These are phyloP conservation scores for Coregonus sp. DNA, from an alignment of 2,797 vertebrate genomes.

Conservation along the genomic window DNA sequence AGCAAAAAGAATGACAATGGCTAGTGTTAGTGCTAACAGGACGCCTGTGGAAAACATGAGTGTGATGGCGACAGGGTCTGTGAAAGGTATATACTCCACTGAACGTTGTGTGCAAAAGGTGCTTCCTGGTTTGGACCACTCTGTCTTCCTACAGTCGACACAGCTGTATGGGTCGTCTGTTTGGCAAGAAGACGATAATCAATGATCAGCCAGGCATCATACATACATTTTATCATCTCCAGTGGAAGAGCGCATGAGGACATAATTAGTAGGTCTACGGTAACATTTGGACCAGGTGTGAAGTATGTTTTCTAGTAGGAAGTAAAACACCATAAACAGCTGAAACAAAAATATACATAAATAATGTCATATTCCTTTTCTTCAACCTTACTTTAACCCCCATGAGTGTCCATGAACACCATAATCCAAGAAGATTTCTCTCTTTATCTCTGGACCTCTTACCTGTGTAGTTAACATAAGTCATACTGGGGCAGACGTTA, in stretches of 20 bases:
- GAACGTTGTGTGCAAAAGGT: slow-evolving; percentile 69
- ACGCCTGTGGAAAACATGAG: slow-evolving; percentile 54
- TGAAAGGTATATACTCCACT: slow-evolving; percentile 70
- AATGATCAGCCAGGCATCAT: background rate
- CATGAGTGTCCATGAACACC: background rate
- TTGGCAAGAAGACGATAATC: slow-evolving; percentile 8
- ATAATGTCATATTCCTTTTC: background rate
- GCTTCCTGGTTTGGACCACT: slow-evolving; percentile 78
- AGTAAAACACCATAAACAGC: background rate
- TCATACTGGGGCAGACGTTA: slow-evolving; percentile 58
- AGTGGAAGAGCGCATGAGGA: background rate
- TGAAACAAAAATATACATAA: background rate
- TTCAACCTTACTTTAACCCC: background rate
- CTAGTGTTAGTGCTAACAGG: slow-evolving; percentile 62
- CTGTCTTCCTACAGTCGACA: slow-evolving; percentile 59
- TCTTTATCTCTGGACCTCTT: slow-evolving; percentile 17
- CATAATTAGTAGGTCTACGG: background rate
- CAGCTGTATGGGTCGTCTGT: slow-evolving; percentile 62
- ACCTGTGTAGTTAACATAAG: slow-evolving; percentile 75
- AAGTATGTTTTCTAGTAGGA: background rate
- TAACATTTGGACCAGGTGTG: background rate
- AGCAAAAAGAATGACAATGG: slow-evolving; percentile 70
- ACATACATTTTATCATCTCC: background rate
- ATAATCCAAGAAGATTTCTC: background rate
- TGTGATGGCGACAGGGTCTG: slow-evolving; percentile 56